phyloP scores from a whole-genome alignment of 2,113 vertebrate genomes.

The Pontoporia blainvillei region DNA sequence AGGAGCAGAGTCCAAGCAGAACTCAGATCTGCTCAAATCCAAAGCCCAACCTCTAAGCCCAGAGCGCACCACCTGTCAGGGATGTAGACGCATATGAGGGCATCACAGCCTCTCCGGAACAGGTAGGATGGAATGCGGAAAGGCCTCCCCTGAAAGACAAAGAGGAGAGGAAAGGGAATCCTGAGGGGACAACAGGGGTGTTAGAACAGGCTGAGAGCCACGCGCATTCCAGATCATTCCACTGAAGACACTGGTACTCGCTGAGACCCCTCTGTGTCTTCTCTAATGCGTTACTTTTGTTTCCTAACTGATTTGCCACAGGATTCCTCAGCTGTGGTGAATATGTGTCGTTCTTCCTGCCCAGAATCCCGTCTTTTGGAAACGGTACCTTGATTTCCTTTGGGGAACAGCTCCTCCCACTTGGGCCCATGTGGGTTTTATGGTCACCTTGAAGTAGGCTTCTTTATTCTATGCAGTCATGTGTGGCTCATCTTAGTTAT shows the following conservation, averaged over 20 bases:
- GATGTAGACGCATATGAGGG: rapidly evolving
- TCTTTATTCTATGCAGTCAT: neutral
- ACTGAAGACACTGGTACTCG: too few relatives aligned
- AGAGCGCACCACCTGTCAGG: neutral
- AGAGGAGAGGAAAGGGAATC: neutral
- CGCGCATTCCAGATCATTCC: neutral
- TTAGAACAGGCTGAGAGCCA: too few relatives aligned
- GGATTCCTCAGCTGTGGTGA: neutral
- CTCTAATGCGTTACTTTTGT: neutral
- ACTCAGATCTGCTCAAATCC: neutral
- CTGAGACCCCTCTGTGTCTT: neutral
- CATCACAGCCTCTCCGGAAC: neutral
- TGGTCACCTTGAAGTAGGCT: neutral
- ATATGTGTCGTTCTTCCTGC: neutral
- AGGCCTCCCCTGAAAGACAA: too few relatives aligned
- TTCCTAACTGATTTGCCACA: neutral
- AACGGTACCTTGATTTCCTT: neutral
- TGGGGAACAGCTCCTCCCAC: neutral
- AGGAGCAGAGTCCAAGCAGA: neutral
- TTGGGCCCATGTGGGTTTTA: neutral
- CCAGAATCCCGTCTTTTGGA: neutral
- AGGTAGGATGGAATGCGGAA: neutral
- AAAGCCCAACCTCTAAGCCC: neutral
- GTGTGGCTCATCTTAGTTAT: neutral
- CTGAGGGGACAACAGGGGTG: neutral